Evolutionary conservation across 1,140 invertebrate species (phyloP).

Genomic region (Ceratina japonica): DNA sequence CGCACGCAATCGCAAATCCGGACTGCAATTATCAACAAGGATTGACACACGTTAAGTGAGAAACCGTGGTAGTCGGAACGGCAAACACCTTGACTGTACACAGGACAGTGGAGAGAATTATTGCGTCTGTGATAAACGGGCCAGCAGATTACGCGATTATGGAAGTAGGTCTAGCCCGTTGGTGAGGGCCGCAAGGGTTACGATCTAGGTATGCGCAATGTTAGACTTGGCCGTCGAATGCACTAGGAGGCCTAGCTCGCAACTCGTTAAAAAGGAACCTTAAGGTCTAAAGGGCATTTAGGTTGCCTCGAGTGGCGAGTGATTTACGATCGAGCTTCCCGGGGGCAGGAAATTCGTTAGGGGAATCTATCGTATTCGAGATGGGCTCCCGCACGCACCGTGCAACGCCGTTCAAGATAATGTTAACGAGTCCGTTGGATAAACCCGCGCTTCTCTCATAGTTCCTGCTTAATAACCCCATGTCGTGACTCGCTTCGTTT

Average conservation of each 20-base stretch:
- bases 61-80: slow-evolving; percentile 10
- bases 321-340: slow-evolving; percentile 67
- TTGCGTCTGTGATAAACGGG: slow-evolving; percentile 47
- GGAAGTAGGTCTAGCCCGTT: slow-evolving; percentile 39
- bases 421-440: slow-evolving; percentile 64
- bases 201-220: no score
- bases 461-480: slow-evolving; percentile 59
- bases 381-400: slow-evolving; percentile 64
- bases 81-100: slow-evolving; percentile 32
- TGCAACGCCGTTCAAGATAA: slow-evolving; percentile 59
- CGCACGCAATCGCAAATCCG: not conserved
- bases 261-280: slow-evolving; percentile 62
- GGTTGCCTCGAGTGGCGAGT: slow-evolving; percentile 57
- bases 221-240: slow-evolving; percentile 15
- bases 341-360: slow-evolving; percentile 69
- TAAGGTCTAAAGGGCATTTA: slow-evolving; percentile 56
- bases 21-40: not conserved
- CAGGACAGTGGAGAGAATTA: slow-evolving; percentile 28
- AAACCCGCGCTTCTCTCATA: slow-evolving; percentile 49
- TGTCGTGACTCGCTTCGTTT: slow-evolving; percentile 56
- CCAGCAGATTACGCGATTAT: slow-evolving; percentile 50
- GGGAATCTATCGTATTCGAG: slow-evolving; percentile 66
- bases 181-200: not conserved
- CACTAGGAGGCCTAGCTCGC: not conserved
- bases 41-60: slow-evolving; percentile 30